Base-by-base conservation (phyloP, 2,888 invertebrate species). In the Timema podura region DNA sequence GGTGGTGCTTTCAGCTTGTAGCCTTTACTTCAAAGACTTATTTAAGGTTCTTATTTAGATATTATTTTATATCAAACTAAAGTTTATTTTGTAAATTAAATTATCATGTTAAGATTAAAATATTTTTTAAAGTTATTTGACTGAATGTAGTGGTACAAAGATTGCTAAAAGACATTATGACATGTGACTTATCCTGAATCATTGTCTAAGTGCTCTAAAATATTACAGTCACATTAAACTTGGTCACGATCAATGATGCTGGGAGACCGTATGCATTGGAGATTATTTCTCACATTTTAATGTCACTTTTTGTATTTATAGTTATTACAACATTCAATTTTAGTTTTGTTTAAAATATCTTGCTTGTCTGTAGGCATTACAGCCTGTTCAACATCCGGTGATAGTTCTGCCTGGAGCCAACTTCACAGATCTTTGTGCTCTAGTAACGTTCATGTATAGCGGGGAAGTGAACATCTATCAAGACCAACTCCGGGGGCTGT, bases 1-100 rank as follows among this genome's bases (percentile, higher is more conserved):
- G 77, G 88, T 95, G 68, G 91, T 95, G 67, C 83, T 95, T 70
- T 95, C 95, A 46, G 92, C 94, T 74, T 95, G 95, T 83, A 95
- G 95, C 82, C 90, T 91, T 75, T 95, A 95, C 83, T 95, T 95
- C 81, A 89, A 93, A 77, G 92, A 93, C 78, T 84, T 95, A 73
- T 94, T 95, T 83, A 91, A 91, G 88, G 91, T 91, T 81, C 74
- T 57, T 15, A n/a, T n/a, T n/a, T n/a, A n/a, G n/a, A n/a, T n/a
- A n/a, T n/a, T n/a, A n/a, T n/a, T n/a, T n/a, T n/a, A n/a, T n/a
- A n/a, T n/a, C n/a, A n/a, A n/a, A n/a, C n/a, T n/a, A n/a, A n/a
- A n/a, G n/a, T n/a, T n/a, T n/a, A n/a, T n/a, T n/a, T n/a, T n/a
- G n/a, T n/a, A n/a, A n/a, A n/a, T n/a, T n/a, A n/a, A n/a, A n/a